These are phyloP conservation scores for Acrocephalus scirpaceus DNA, from an alignment of 2,797 vertebrate genomes.

Conservation along the genomic window DNA sequence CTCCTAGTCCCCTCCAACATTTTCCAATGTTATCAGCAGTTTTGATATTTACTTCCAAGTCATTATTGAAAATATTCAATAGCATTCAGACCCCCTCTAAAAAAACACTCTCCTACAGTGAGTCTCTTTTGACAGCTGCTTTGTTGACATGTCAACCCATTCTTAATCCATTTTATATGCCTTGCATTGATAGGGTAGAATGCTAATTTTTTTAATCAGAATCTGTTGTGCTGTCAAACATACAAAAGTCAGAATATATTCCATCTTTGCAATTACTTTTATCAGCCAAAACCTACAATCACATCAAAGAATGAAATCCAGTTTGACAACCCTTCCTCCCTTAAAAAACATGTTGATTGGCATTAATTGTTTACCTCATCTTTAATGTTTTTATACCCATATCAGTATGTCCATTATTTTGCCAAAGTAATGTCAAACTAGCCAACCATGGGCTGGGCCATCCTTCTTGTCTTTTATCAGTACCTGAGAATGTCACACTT, in stretches of 20 bases:
- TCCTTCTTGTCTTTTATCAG: not conserved
- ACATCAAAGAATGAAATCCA: slow-evolving; percentile 1
- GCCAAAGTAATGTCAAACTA: not conserved
- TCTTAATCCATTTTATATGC: slow-evolving; percentile 27
- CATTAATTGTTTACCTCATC: slow-evolving; percentile 48
- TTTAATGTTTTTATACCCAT: not conserved
- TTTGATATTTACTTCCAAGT: slow-evolving; percentile 38
- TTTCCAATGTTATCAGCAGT: not conserved
- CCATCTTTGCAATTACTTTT: slow-evolving; percentile 49
- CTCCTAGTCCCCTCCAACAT: not conserved
- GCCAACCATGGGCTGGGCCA: not conserved
- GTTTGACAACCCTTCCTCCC: slow-evolving; percentile 41
- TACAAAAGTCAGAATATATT: slow-evolving; percentile 21
- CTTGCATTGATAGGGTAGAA: slow-evolving; percentile 36
- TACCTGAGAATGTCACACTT: not conserved
- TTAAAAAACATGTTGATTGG: slow-evolving; percentile 38
- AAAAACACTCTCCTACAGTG: not conserved
- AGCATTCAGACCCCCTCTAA: not conserved
- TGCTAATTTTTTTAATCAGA: slow-evolving; percentile 59
- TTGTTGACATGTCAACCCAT: slow-evolving; percentile 35
- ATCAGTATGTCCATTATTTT: slow-evolving; percentile 26
- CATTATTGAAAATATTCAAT: slow-evolving; percentile 5
- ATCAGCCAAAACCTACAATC: slow-evolving; percentile 45
- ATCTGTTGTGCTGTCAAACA: slow-evolving; percentile 13
- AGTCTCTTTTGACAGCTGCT: slow-evolving; percentile 39